Base-by-base conservation (phyloP, 1,140 invertebrate species). In the Temnothorax nylanderi region DNA sequence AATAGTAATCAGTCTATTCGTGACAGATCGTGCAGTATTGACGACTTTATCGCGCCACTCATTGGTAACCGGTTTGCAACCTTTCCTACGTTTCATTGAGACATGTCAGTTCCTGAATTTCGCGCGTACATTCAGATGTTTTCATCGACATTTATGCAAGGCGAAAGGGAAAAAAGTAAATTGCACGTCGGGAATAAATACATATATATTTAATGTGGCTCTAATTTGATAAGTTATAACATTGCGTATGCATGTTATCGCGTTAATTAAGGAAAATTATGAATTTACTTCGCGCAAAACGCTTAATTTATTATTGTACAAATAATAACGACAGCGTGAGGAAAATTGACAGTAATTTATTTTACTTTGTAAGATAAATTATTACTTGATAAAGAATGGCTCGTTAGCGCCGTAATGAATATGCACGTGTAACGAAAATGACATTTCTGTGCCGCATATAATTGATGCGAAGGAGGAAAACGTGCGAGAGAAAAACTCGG, bases 191-290 rank as follows among this genome's bases (percentile, higher is more conserved):
- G 3, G 58, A 71, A 71, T 86, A 89, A 88, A 89, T 85, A 86
- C 74, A 51, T 56, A 78, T 56, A 51, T 56, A 78, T 56, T 26
- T 85, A 86, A 76, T 86, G 65, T 76, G 37, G 26, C 69, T 80
- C 58, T 89, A 81, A 88, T 89, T 51, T 74, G 86, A 75, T 76
- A 65, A 81, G 72, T 89, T 74, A 87, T 72, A 86, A 21, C 51
- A 26, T 32, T 21, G 7, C 18, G 4, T 41, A 26, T 32, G 0
- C 13, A 75, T 77, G 13, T 67, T 71, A 21, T 41, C 32, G 21
- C 49, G n/a, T 75, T 60, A 75, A 76, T 58, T 74, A 34, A 75
- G 21, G 16, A 13, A 72, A 41, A 74, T 64, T 74, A 74, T 34
- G 5, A n/a, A 56, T 47, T 18, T 37, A 21, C 13, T 5, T 18